A percentile compares a stretch with the other conserved stretches of the same genome.
phyloP scores from a whole-genome alignment of 1,140 invertebrate species.

The Octopus bimaculoides region DNA sequence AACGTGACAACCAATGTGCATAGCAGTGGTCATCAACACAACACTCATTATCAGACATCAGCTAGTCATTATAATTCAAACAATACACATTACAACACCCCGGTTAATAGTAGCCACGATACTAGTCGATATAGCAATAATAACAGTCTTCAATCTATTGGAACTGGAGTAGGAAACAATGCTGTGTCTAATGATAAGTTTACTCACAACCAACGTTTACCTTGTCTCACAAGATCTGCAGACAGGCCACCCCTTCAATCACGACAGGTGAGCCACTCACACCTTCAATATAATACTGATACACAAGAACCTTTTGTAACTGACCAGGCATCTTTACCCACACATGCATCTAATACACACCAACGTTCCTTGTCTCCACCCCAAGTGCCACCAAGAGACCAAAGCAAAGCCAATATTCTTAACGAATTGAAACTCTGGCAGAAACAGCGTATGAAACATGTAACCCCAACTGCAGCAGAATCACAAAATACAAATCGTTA shows the following conservation, averaged over 20 bases:
- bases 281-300: background rate
- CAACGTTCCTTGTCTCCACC: constrained; percentile 29
- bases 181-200: background rate
- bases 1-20: background rate
- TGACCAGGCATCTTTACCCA: background rate
- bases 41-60: too few relatives aligned
- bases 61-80: background rate
- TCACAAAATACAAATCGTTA: too few relatives aligned
- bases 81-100: background rate
- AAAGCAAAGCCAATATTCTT: constrained; percentile 33
- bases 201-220: background rate
- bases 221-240: background rate
- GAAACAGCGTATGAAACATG: constrained; percentile 24
- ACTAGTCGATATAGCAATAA: background rate
- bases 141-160: background rate
- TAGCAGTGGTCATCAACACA: background rate
- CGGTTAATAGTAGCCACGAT: background rate
- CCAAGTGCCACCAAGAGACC: constrained; percentile 41
- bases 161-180: background rate
- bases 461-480: background rate
- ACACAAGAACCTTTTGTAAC: background rate
- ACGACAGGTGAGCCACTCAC: background rate
- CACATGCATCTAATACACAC: constrained; percentile 13
- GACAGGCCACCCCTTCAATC: background rate
- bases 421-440: constrained; percentile 48